Evolutionary conservation across 2,113 vertebrate species (phyloP).

Genomic region (Martes martes): DNA sequence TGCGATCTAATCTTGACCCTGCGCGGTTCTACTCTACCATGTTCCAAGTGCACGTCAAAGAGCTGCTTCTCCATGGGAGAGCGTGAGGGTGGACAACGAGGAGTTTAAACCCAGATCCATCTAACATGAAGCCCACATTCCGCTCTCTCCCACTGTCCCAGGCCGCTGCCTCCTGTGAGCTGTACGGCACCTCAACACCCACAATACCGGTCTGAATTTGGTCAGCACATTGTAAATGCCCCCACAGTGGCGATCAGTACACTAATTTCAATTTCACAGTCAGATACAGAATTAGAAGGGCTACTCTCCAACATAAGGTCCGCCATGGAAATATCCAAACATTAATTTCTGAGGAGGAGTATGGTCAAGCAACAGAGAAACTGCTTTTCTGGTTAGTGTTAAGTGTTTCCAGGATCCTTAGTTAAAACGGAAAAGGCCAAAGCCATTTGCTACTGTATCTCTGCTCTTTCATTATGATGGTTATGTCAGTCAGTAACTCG

Average conservation of each 20-base stretch:
- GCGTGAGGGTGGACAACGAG: background rate
- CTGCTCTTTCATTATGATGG: background rate
- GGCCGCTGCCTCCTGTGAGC: background rate
- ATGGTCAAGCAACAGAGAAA: background rate
- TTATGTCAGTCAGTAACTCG: no score
- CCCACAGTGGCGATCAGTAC: background rate
- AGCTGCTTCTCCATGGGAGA: background rate
- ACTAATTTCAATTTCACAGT: no score
- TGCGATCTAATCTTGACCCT: background rate
- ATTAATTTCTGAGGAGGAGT: background rate
- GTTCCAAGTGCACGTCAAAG: background rate
- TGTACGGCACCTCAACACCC: no score
- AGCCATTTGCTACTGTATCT: background rate
- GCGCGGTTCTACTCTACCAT: background rate
- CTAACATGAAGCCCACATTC: background rate
- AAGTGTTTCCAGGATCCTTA: background rate
- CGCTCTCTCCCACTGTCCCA: background rate
- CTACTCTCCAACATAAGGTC: background rate
- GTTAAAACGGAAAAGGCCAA: background rate
- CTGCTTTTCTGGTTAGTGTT: background rate
- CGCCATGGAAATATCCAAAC: background rate
- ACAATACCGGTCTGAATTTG: fast-evolving
- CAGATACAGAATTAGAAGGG: background rate
- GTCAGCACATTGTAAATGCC: background rate
- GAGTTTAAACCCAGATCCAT: background rate